Evolutionary conservation across 2,888 invertebrate species (phyloP).

Genomic region (Coremacera marginata): DNA sequence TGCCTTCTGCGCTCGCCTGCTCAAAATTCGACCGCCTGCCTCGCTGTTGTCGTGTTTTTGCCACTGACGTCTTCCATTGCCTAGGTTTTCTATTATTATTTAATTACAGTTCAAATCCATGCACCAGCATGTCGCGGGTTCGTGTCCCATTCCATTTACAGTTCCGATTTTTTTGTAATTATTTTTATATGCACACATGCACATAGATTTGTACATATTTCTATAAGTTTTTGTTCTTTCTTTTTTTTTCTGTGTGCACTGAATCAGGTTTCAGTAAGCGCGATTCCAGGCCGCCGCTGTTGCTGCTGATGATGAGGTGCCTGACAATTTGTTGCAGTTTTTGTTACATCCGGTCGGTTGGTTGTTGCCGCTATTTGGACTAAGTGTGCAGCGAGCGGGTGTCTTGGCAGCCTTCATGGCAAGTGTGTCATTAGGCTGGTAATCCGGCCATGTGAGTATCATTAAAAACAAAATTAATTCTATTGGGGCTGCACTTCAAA

Average conservation of each 20-base stretch:
- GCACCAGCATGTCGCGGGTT: slow-evolving; percentile 1
- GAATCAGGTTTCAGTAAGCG: neutral
- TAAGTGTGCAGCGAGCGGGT: neutral
- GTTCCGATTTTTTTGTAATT: neutral
- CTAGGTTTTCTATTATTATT: slow-evolving; percentile 18
- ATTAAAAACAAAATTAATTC: slow-evolving; percentile 12
- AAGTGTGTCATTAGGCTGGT: slow-evolving; percentile 33
- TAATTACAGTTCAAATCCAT: slow-evolving; percentile 23
- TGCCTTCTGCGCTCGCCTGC: neutral
- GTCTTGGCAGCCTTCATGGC: neutral
- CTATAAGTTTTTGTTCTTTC: neutral
- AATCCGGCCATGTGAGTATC: neutral
- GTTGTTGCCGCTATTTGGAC: neutral
- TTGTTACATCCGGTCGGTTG: slow-evolving; percentile 11
- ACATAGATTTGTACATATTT: neutral
- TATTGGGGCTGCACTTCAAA: slow-evolving; percentile 11
- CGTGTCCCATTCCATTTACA: neutral
- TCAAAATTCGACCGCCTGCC: neutral
- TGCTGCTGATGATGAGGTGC: neutral
- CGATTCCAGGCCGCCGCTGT: neutral
- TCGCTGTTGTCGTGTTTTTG: neutral
- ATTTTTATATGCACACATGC: neutral
- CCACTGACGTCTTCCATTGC: neutral
- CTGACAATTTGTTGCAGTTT: slow-evolving; percentile 22
- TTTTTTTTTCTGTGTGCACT: neutral